phyloP scores from a whole-genome alignment of 2,113 vertebrate species.

The Nycticryphes semicollaris region DNA sequence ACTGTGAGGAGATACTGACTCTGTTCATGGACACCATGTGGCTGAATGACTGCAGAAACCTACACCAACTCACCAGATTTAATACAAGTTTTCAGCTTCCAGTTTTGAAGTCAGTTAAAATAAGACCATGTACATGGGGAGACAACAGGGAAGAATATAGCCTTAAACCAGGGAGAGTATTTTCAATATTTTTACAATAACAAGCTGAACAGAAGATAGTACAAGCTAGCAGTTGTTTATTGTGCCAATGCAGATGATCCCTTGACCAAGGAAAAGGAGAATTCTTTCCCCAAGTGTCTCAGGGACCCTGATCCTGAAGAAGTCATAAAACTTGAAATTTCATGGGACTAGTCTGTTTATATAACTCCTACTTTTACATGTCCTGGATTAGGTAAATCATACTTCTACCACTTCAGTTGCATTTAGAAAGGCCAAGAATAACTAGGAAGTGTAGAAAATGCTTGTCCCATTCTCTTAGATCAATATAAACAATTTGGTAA shows the following conservation, averaged over 20 bases:
- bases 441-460: background rate
- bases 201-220: background rate
- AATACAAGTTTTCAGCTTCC: background rate
- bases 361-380: background rate
- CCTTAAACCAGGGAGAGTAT: background rate
- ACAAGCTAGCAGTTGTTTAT: background rate
- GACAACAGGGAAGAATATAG: rapidly evolving
- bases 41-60: background rate
- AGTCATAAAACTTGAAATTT: background rate
- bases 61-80: background rate
- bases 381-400: background rate
- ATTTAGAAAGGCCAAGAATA: background rate
- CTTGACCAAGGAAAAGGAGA: background rate
- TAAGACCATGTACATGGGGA: background rate
- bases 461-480: background rate
- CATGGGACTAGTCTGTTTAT: background rate
- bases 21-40: background rate
- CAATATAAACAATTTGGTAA: background rate
- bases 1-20: background rate
- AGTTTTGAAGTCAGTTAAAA: background rate
- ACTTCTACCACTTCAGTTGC: background rate
- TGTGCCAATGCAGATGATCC: background rate
- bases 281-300: background rate
- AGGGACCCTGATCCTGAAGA: background rate
- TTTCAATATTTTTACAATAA: background rate